Percentiles rank a stretch among this genome's conserved stretches.
Conservation (phyloP, 2,113 vertebrate genomes). For the Micronycteris hirsuta region DNA sequence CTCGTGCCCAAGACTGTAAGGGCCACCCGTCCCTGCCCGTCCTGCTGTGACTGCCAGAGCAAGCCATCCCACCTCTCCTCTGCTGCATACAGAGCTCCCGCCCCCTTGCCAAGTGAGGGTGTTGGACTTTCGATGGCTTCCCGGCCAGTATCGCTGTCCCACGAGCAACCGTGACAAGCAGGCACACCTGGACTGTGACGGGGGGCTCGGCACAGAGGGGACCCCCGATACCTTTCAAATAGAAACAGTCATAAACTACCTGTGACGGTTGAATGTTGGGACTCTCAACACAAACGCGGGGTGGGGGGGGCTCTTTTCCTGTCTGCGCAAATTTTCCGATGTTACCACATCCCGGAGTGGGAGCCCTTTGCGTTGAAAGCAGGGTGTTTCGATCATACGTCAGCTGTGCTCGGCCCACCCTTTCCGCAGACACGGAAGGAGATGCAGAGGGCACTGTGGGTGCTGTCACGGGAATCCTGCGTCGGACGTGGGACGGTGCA, state of each 20-base stretch:
- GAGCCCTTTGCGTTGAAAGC: not conserved
- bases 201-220: not conserved
- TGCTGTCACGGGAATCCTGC: no score
- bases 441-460: not conserved
- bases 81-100: fast-evolving
- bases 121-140: no score
- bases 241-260: not conserved
- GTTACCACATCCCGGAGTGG: not conserved
- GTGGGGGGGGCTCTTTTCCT: not conserved
- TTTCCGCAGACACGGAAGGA: fast-evolving
- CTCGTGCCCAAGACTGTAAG: not conserved
- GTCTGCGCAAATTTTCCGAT: not conserved
- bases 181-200: fast-evolving
- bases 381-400: not conserved
- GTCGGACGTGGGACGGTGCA: no score
- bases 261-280: not conserved
- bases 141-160: fast-evolving
- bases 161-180: fast-evolving
- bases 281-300: not conserved
- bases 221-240: not conserved
- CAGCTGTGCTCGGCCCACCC: not conserved
- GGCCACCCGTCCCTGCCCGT: fast-evolving
- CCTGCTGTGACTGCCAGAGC: not conserved
- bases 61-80: fast-evolving
- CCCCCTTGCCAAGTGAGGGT: no score